Percentiles rank a stretch among this genome's conserved stretches.
Conservation (phyloP, 2,888 invertebrate genomes). For the Plagiodera versicolora region DNA sequence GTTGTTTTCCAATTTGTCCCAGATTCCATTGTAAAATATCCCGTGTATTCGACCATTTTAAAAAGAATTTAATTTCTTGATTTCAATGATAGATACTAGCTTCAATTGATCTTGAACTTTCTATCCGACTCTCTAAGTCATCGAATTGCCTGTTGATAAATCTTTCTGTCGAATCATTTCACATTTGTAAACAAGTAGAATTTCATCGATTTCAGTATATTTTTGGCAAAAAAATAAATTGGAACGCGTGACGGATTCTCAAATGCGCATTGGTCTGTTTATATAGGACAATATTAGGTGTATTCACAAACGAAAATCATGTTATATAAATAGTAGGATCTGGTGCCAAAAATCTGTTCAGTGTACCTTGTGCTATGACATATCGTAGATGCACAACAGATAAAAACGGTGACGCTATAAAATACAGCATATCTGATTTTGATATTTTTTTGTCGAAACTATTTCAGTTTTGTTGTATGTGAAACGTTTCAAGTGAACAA, state of each 20-base stretch:
- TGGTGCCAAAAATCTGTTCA: constrained; percentile 29
- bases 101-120: no score
- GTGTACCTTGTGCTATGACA: constrained; percentile 19
- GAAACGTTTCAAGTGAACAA: background rate
- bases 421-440: background rate
- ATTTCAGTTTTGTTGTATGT: background rate
- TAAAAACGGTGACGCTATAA: background rate
- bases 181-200: background rate
- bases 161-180: background rate
- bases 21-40: no score
- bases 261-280: constrained; percentile 15
- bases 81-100: no score
- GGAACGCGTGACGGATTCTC: background rate
- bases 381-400: constrained; percentile 3
- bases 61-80: no score
- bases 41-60: no score
- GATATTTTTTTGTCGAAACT: background rate
- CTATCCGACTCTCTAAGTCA: background rate
- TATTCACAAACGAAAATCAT: constrained; percentile 20
- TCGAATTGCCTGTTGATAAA: background rate
- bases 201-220: constrained; percentile 5
- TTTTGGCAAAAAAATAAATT: background rate
- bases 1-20: no score
- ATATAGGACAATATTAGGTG: constrained; percentile 19
- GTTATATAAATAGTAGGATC: constrained; percentile 29